A percentile compares a stretch with the other conserved stretches of the same genome.
Evolutionary conservation across 37 sponge, comb jelly and placozoan species (phyloP).

Genomic region (Halisarca cf. caerulea): DNA sequence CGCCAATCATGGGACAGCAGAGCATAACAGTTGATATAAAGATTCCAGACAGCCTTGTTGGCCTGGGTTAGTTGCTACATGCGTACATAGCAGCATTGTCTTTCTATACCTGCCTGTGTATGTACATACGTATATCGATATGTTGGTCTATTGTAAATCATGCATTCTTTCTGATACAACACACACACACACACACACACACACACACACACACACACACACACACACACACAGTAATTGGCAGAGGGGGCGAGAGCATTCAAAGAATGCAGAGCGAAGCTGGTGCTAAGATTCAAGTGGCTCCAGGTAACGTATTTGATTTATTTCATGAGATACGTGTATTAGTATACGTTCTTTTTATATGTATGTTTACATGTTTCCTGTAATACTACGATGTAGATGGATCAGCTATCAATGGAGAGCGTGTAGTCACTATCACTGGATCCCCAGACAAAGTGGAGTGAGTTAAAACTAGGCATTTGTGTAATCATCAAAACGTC

Average conservation of each 20-base stretch:
- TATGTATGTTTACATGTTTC: not conserved
- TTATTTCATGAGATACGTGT: not conserved
- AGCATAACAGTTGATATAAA: constrained; percentile 78
- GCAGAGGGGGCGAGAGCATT: constrained; percentile 89
- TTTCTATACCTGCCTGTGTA: too few relatives aligned
- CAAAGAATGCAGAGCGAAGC: constrained; percentile 81
- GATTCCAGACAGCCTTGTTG: constrained; percentile 81
- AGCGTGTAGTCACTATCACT: constrained; percentile 80
- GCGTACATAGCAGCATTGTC: too few relatives aligned
- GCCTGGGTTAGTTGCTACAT: constrained; percentile 72
- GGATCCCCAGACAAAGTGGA: constrained; percentile 83
- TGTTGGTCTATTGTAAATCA: not conserved
- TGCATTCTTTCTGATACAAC: too few relatives aligned
- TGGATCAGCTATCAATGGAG: constrained; percentile 72
- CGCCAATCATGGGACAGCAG: constrained; percentile 27
- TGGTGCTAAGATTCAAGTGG: constrained; percentile 88
- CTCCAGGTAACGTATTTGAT: constrained; percentile 62
- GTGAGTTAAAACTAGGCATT: constrained; percentile 37
- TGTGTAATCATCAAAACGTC: not conserved
- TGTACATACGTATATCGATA: too few relatives aligned
- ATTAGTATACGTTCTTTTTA: not conserved
- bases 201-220: not conserved
- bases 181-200: too few relatives aligned
- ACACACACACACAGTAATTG: constrained; percentile 90
- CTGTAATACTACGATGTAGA: constrained; percentile 41